A percentile compares a stretch with the other conserved stretches of the same genome.
Evolutionary conservation across 2,888 invertebrate species (phyloP).

Genomic region (Diarsia rubi): DNA sequence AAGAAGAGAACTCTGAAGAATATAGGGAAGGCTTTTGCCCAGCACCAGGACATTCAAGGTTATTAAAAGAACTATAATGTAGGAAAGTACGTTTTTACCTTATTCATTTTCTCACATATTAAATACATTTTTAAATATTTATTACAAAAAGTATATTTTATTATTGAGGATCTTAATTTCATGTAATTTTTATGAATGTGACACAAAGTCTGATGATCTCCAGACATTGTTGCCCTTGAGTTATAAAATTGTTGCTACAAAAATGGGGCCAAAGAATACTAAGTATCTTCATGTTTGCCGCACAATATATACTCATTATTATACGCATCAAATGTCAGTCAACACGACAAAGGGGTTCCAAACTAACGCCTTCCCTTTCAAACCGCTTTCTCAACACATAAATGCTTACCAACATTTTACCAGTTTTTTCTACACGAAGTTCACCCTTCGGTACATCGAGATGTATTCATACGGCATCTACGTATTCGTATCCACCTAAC

Average conservation of each 20-base stretch:
- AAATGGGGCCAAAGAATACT: conserved; percentile 18
- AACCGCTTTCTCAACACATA: conserved; percentile 78
- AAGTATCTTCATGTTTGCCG: conserved; percentile 26
- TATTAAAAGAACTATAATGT: no score
- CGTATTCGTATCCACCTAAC: conserved; percentile 72
- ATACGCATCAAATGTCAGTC: conserved; percentile 71
- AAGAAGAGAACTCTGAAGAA: no score
- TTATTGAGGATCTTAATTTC: no score
- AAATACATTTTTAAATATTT: no score
- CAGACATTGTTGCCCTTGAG: neutral
- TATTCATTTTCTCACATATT: no score
- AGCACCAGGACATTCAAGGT: neutral
- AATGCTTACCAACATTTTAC: conserved; percentile 84
- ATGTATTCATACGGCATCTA: conserved; percentile 84
- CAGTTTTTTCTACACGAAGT: conserved; percentile 79
- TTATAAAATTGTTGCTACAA: neutral
- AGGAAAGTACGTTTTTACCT: no score
- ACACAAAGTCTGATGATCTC: neutral
- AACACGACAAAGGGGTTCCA: conserved; percentile 75
- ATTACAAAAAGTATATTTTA: no score
- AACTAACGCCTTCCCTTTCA: conserved; percentile 77
- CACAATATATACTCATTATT: conserved; percentile 60
- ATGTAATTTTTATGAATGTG: neutral
- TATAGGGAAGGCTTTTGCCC: neutral
- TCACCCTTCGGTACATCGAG: conserved; percentile 82